Evolutionary conservation across 2,888 invertebrate species (phyloP), one percentile per base, ranked within the genome.

Genomic region (Volucella inflata): DNA sequence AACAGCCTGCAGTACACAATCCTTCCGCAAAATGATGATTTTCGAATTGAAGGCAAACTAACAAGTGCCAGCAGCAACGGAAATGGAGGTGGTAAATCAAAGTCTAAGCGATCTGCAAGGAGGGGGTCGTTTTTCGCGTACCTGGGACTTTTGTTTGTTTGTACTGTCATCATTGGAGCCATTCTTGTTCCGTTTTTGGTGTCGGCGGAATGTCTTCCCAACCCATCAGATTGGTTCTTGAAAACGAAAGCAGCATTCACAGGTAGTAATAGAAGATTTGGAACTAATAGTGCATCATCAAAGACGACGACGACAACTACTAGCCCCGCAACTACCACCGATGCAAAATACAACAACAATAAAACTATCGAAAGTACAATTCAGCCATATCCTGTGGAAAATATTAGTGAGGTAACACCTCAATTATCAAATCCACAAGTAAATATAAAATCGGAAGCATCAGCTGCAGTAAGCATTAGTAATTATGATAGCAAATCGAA

Each of bases 1-100:
- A 95, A 95, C 89, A 95, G 95, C 90, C 93, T 95, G 89, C 95
- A 95, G 90, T 95, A 95, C 91, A 95, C 95, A 88, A 95, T 95
- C 89, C 93, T 95, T 87, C 95, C 95, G 79, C 95, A 95, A 91
- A 95, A 95, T 77, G 95, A 95, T 90, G 94, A 94, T 90, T 94
- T 94, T 88, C 92, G 94, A 79, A 93, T 91, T 88, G 94, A 94
- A 87, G 94, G 94, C 88, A 94, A 94, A 78, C 89, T 94, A 84
- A 93, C 93, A 88, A 93, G 93, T 85, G 94, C 93, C 88, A 93
- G 93, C 77, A 89, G 90, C 74, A 91, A 93, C 68, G 93, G 93
- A 88, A 93, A 93, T 88, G 93, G 93, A 88, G 87, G 67, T 60
- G 50, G 65, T 14, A 90, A 89, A 80, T 60, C 76, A 8, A 89